phyloP scores from a whole-genome alignment of 2,113 vertebrate species.

The Crypturellus undulatus region DNA sequence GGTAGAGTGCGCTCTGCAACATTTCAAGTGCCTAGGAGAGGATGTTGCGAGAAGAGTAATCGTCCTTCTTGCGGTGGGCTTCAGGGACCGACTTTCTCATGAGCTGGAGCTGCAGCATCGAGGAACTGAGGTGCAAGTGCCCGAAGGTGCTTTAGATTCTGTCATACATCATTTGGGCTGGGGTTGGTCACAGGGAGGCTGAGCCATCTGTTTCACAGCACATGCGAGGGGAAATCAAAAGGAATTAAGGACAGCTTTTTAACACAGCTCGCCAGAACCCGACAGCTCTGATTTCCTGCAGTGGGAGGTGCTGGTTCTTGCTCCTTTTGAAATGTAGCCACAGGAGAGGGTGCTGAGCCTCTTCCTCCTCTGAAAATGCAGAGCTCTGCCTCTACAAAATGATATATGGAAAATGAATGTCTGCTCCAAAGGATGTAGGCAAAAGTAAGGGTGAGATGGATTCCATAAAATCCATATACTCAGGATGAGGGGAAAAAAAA shows the following conservation, averaged over 20 bases:
- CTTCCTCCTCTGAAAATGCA: background rate
- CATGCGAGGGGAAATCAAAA: background rate
- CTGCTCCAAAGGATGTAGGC: rapidly evolving
- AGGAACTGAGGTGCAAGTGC: rapidly evolving
- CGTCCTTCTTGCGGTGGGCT: background rate
- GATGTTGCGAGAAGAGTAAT: rapidly evolving
- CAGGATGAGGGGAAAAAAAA: background rate
- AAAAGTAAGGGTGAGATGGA: background rate
- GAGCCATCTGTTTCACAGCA: background rate
- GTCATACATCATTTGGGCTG: background rate
- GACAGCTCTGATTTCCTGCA: rapidly evolving
- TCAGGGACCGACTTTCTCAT: rapidly evolving
- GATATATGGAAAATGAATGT: background rate
- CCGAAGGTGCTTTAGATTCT: background rate
- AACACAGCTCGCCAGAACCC: background rate
- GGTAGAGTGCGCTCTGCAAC: background rate
- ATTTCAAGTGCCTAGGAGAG: background rate
- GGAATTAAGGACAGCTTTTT: background rate
- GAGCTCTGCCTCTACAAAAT: background rate
- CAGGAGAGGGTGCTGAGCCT: background rate
- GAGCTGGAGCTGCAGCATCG: too few species aligned
- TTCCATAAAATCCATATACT: background rate
- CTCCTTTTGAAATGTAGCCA: background rate
- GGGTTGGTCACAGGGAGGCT: background rate
- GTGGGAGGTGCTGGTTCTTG: background rate